Evolutionary conservation across 1,140 invertebrate genomes (phyloP).

Genomic region (Psix sp.): DNA sequence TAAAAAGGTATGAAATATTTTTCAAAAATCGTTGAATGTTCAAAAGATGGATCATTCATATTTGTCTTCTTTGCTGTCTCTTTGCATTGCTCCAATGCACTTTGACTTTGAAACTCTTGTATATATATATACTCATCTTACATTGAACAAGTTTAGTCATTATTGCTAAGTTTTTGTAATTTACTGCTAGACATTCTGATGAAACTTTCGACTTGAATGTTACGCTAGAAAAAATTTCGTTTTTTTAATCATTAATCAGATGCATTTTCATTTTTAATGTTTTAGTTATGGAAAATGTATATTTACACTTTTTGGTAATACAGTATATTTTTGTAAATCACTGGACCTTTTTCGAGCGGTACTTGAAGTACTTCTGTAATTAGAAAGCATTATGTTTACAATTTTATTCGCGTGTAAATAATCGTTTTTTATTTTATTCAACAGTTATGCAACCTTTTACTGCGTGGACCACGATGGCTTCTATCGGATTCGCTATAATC

Average conservation of each 20-base stretch:
- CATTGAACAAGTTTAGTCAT: neutral
- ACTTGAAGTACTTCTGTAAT: neutral
- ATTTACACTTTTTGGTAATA: neutral
- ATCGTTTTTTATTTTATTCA: neutral
- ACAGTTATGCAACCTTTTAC: conserved; percentile 3
- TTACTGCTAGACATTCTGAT: conserved; percentile 1
- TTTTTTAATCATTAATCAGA: too few species aligned
- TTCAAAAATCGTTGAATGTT: conserved; percentile 2
- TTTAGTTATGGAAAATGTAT: neutral
- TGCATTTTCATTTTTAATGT: too few species aligned
- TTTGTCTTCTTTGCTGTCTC: neutral
- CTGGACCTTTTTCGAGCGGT: neutral
- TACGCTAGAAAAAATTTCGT: too few species aligned
- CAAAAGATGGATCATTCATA: neutral
- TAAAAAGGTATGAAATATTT: conserved; percentile 5
- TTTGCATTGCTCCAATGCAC: too few species aligned
- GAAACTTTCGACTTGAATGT: too few species aligned
- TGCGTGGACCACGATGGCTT: conserved; percentile 5
- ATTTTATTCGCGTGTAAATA: too few species aligned
- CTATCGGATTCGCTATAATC: conserved; percentile 21
- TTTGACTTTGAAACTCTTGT: too few species aligned
- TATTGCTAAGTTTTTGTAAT: neutral
- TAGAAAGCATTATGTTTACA: too few species aligned
- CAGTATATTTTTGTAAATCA: neutral
- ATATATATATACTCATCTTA: neutral